Conservation (phyloP, 2,113 vertebrate species). For the Pygoscelis adeliae region DNA sequence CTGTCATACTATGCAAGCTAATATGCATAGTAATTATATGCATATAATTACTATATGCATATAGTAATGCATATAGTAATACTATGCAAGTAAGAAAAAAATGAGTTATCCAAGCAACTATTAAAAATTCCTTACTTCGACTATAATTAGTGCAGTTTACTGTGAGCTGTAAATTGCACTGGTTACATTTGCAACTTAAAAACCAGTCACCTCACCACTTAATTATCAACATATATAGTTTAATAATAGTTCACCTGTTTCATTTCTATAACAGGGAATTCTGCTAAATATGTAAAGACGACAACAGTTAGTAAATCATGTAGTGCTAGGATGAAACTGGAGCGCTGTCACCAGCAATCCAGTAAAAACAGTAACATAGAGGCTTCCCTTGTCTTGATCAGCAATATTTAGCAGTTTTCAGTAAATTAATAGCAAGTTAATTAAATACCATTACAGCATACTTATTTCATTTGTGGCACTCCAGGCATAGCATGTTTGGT, state of each 20-base stretch:
- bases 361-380: background rate
- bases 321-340: background rate
- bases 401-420: background rate
- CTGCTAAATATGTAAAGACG: background rate
- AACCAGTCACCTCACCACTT: background rate
- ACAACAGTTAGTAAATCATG: background rate
- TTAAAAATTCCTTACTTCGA: slow-evolving; percentile 27
- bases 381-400: background rate
- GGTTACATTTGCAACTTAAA: background rate
- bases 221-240: background rate
- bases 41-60: no score
- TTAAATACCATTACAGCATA: background rate
- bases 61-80: no score
- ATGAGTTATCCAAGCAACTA: background rate
- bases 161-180: background rate
- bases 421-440: background rate
- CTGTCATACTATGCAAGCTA: background rate
- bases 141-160: slow-evolving; percentile 2
- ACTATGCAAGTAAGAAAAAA: background rate
- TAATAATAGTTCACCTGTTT: background rate
- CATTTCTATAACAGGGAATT: background rate
- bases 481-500: no score
- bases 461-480: no score
- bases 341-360: background rate
- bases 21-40: no score